Evolutionary conservation across 2,888 invertebrate species (phyloP).

Genomic region (Dryobotodes eremita): DNA sequence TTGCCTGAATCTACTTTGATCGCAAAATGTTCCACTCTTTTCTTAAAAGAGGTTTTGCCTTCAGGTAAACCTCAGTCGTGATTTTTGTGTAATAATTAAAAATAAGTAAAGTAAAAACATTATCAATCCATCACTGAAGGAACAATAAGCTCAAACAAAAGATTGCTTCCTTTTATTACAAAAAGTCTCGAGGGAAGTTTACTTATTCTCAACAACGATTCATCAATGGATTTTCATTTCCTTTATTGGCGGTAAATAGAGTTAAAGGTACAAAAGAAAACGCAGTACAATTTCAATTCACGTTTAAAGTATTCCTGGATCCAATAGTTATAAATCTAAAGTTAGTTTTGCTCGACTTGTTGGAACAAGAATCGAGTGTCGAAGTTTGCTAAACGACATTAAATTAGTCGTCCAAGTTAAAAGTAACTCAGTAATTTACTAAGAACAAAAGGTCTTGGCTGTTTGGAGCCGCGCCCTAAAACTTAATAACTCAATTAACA

Average conservation of each 20-base stretch:
- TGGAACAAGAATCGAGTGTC: constrained; percentile 61
- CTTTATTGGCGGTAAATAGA: constrained; percentile 42
- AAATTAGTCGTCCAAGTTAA: constrained; percentile 72
- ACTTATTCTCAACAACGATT: constrained; percentile 49
- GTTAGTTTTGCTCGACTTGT: constrained; percentile 58
- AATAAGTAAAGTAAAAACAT: constrained; percentile 25
- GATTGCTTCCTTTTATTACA: constrained; percentile 37
- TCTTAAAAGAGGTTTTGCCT: neutral
- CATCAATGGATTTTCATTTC: constrained; percentile 57
- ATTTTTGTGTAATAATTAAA: neutral
- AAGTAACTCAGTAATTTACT: constrained; percentile 71
- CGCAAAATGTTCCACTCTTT: constrained; percentile 13
- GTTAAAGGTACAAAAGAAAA: constrained; percentile 36
- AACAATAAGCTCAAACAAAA: constrained; percentile 56
- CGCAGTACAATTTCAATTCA: constrained; percentile 31
- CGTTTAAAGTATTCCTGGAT: constrained; percentile 35
- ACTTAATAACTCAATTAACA: constrained; percentile 52
- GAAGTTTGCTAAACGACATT: constrained; percentile 77
- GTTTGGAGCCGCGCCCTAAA: constrained; percentile 59
- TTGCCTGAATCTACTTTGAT: constrained; percentile 26
- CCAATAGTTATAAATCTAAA: constrained; percentile 63
- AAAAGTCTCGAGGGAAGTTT: constrained; percentile 32
- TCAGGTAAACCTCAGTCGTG: neutral
- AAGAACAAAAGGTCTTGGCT: constrained; percentile 66
- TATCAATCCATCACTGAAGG: constrained; percentile 47